phyloP scores from a whole-genome alignment of 2,888 invertebrate genomes.

The Rhagophthalmus giganteus region DNA sequence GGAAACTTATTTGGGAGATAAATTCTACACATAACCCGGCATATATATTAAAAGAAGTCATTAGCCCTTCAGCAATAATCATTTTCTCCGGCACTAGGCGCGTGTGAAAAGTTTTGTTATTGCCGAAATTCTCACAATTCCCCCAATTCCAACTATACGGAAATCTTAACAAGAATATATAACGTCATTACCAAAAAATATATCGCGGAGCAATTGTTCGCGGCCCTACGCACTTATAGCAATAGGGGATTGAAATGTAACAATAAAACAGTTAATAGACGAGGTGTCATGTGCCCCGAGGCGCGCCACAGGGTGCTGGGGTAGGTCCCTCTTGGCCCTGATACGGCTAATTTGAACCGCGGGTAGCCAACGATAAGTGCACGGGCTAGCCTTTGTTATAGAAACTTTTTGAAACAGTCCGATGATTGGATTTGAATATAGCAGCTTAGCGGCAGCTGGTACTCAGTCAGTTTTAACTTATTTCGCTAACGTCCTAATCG shows the following conservation, averaged over 20 bases:
- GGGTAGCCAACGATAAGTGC: constrained; percentile 54
- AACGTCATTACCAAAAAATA: constrained; percentile 51
- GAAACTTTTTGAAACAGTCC: constrained; percentile 49
- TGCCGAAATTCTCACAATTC: constrained; percentile 41
- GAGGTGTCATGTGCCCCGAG: constrained; percentile 55
- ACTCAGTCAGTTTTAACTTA: constrained; percentile 24
- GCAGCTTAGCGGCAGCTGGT: constrained; percentile 37
- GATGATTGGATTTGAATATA: constrained; percentile 53
- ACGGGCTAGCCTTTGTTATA: constrained; percentile 45
- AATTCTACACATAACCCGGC: background rate
- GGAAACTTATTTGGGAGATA: too few species aligned
- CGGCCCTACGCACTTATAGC: constrained; percentile 40
- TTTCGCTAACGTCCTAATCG: constrained; percentile 7
- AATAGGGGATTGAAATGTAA: constrained; percentile 54
- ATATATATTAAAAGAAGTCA: background rate
- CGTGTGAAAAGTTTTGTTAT: constrained; percentile 49
- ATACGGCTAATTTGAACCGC: constrained; percentile 58
- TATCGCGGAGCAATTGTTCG: constrained; percentile 43
- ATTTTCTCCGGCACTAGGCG: constrained; percentile 17
- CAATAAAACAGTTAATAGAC: constrained; percentile 58
- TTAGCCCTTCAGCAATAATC: constrained; percentile 10
- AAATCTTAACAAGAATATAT: constrained; percentile 46
- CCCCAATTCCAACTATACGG: constrained; percentile 40
- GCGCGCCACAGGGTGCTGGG: constrained; percentile 51
- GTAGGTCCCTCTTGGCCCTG: constrained; percentile 45